Conservation (phyloP, 2,888 invertebrate species). For the Villa cingulata region DNA sequence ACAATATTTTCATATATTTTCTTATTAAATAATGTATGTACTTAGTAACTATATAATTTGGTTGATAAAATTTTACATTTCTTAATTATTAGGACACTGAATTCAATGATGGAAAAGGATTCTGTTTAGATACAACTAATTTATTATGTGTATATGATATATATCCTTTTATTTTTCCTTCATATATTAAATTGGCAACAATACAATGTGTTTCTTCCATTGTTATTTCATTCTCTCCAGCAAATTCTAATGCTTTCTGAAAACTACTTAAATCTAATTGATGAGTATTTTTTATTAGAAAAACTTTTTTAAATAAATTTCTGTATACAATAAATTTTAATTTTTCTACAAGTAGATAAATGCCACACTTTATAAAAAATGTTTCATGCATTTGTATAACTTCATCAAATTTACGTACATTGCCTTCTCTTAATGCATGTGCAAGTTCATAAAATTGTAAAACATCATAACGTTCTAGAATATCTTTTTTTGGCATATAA, state of each 20-base stretch:
- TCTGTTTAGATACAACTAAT: conserved; percentile 92
- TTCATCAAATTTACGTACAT: conserved; percentile 67
- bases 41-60: too few species aligned
- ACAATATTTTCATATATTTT: too few species aligned
- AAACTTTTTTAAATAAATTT: conserved; percentile 87
- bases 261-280: conserved; percentile 80
- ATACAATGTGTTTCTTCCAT: conserved; percentile 93
- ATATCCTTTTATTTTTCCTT: conserved; percentile 96
- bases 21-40: too few species aligned
- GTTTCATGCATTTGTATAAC: conserved; percentile 75
- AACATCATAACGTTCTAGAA: conserved; percentile 81
- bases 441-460: conserved; percentile 83
- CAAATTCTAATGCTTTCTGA: conserved; percentile 64
- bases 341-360: conserved; percentile 93
- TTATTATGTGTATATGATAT: conserved; percentile 95
- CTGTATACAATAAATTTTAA: conserved; percentile 88
- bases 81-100: conserved; percentile 43
- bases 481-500: conserved; percentile 70
- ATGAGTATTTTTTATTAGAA: conserved; percentile 60
- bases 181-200: conserved; percentile 89
- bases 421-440: conserved; percentile 78
- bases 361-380: conserved; percentile 93
- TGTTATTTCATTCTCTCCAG: conserved; percentile 75
- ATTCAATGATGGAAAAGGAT: conserved; percentile 78
- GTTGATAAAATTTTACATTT: background rate